Conservation (phyloP, 1,140 invertebrate genomes). For the Dendrolimus punctatus region DNA sequence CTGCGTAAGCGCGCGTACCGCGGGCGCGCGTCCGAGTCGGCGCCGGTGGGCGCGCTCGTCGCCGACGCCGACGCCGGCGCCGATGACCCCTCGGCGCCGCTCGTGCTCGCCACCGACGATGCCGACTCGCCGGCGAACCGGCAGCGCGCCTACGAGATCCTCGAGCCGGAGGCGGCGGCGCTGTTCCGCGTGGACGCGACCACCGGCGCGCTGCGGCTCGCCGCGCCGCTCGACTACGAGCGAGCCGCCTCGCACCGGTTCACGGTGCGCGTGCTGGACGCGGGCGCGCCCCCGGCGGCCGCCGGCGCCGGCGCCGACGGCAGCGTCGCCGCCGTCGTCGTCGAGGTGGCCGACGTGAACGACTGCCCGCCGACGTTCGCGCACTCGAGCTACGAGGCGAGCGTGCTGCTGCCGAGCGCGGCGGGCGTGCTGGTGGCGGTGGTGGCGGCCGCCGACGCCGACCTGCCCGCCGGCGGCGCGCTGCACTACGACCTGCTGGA, state of each 20-base stretch:
- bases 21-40: slow-evolving; percentile 41
- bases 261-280: slow-evolving; percentile 80
- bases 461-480: slow-evolving; percentile 75
- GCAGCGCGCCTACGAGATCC: slow-evolving; percentile 87
- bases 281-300: slow-evolving; percentile 87
- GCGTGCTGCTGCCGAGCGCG: slow-evolving; percentile 86
- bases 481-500: slow-evolving; percentile 86
- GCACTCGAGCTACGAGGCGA: slow-evolving; percentile 80
- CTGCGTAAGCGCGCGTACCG: slow-evolving; percentile 81
- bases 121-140: slow-evolving; percentile 88
- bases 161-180: slow-evolving; percentile 80
- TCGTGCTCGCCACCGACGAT: slow-evolving; percentile 86
- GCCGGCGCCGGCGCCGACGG: slow-evolving; percentile 82
- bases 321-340: slow-evolving; percentile 80
- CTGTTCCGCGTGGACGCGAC: slow-evolving; percentile 91
- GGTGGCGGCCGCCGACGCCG: slow-evolving; percentile 82
- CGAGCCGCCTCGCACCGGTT: slow-evolving; percentile 51
- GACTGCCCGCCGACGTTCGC: slow-evolving; percentile 88
- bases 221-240: slow-evolving; percentile 88
- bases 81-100: slow-evolving; percentile 70
- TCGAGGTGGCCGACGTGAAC: slow-evolving; percentile 89
- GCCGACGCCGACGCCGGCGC: slow-evolving; percentile 76
- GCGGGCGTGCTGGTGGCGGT: slow-evolving; percentile 79
- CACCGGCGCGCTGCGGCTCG: slow-evolving; percentile 89
- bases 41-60: slow-evolving; percentile 63